A percentile compares a stretch with the other conserved stretches of the same genome.
phyloP scores from a whole-genome alignment of 2,797 vertebrate genomes.

The Aldrovandia affinis region DNA sequence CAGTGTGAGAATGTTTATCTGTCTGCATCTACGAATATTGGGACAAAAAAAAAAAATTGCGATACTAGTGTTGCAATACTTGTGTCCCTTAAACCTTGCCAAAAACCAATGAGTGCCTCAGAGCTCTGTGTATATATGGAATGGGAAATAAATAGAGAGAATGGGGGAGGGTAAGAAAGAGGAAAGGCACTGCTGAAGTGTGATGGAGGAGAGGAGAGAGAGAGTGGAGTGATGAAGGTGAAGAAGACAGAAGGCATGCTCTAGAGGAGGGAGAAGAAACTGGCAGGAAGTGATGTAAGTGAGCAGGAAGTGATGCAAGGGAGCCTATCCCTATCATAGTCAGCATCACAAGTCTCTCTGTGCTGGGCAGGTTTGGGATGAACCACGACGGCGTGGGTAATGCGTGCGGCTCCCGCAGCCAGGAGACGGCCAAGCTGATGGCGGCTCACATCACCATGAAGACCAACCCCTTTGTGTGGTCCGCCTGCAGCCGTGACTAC shows the following conservation, averaged over 20 bases:
- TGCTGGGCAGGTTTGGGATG: slow-evolving; percentile 89
- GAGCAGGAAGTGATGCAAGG: no score
- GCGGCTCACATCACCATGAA: slow-evolving; percentile 99
- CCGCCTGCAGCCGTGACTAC: slow-evolving; percentile 95
- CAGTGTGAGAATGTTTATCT: no score
- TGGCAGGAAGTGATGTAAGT: no score
- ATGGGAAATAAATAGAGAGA: no score
- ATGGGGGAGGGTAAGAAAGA: background rate
- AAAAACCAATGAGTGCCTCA: no score
- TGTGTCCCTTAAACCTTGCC: background rate
- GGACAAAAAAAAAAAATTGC: no score
- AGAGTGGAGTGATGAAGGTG: background rate
- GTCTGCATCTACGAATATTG: no score
- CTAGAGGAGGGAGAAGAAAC: no score
- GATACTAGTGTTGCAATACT: slow-evolving; percentile 18
- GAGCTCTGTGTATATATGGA: no score
- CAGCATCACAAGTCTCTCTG: slow-evolving; percentile 20
- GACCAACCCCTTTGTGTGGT: slow-evolving; percentile 98
- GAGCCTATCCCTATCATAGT: background rate
- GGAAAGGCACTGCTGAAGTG: background rate
- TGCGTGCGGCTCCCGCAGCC: slow-evolving; percentile 88
- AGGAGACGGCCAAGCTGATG: slow-evolving; percentile 97
- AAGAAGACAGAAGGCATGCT: no score
- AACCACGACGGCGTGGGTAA: slow-evolving; percentile 97
- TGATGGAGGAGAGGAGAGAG: background rate